Evolutionary conservation across 2,888 invertebrate species (phyloP).

Genomic region (Ormia ochracea): DNA sequence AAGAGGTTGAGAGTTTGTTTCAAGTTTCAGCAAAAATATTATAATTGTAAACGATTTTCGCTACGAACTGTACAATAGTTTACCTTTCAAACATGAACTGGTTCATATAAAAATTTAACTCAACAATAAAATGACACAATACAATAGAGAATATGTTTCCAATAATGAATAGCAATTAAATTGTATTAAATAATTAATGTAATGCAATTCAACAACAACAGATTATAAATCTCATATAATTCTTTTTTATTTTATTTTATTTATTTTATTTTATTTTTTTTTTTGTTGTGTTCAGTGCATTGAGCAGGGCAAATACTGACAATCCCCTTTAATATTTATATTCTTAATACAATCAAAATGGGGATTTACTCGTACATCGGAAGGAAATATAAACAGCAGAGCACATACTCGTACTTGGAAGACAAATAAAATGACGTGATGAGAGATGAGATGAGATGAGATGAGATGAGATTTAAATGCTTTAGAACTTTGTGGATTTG

Average conservation of each 20-base stretch:
- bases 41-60: background rate
- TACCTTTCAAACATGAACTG: background rate
- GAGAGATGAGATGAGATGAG: background rate
- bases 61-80: background rate
- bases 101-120: background rate
- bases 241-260: background rate
- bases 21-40: too few species aligned
- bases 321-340: conserved; percentile 20
- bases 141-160: conserved; percentile 24
- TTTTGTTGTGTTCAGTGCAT: too few species aligned
- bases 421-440: background rate
- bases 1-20: too few species aligned
- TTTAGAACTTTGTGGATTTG: conserved; percentile 43
- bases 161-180: conserved; percentile 46
- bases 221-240: conserved; percentile 22
- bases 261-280: too few species aligned
- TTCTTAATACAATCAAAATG: conserved; percentile 9
- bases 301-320: background rate
- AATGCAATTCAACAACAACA: conserved; percentile 38
- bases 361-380: background rate
- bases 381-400: background rate
- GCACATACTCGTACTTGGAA: too few species aligned
- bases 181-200: conserved; percentile 50
- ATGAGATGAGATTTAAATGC: conserved; percentile 17
- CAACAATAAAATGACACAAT: conserved; percentile 11